Percentiles rank a stretch among this genome's conserved stretches.
Conservation (phyloP, 1,140 invertebrate species). For the Diplogasteroides magnus region DNA sequence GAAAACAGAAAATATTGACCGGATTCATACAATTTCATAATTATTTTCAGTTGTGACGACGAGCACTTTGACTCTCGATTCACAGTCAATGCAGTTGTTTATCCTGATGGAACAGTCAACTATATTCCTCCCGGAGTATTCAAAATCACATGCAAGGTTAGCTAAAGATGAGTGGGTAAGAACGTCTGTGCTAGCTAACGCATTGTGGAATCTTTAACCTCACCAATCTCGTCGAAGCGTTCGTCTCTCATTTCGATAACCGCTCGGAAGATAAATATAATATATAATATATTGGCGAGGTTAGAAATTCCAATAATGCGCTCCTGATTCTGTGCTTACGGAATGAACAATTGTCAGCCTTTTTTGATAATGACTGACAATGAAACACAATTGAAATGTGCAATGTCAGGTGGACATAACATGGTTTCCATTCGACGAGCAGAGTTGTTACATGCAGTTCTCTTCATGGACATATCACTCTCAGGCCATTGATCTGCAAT, state of each 20-base stretch:
- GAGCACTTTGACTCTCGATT: slow-evolving; percentile 56
- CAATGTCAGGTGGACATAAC: slow-evolving; percentile 33
- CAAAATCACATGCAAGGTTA: slow-evolving; percentile 20
- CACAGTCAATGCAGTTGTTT: slow-evolving; percentile 35
- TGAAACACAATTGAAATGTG: background rate
- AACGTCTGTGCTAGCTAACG: background rate
- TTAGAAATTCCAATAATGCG: too few relatives aligned
- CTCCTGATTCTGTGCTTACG: too few relatives aligned
- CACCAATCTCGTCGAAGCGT: too few relatives aligned
- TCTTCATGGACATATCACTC: background rate
- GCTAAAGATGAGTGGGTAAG: background rate
- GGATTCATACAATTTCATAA: background rate
- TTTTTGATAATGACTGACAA: too few relatives aligned
- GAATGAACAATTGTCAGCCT: too few relatives aligned
- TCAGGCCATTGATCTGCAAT: background rate
- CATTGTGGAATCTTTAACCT: too few relatives aligned
- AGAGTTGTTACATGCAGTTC: slow-evolving; percentile 81
- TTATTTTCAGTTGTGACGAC: slow-evolving; percentile 71
- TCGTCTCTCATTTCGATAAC: too few relatives aligned
- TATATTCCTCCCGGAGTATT: slow-evolving; percentile 41
- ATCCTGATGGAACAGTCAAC: slow-evolving; percentile 31
- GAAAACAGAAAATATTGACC: background rate
- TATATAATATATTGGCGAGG: too few relatives aligned
- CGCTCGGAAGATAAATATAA: too few relatives aligned
- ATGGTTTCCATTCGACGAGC: slow-evolving; percentile 96